Conservation (phyloP, 2,113 vertebrate species). For the Tetrax tetrax region DNA sequence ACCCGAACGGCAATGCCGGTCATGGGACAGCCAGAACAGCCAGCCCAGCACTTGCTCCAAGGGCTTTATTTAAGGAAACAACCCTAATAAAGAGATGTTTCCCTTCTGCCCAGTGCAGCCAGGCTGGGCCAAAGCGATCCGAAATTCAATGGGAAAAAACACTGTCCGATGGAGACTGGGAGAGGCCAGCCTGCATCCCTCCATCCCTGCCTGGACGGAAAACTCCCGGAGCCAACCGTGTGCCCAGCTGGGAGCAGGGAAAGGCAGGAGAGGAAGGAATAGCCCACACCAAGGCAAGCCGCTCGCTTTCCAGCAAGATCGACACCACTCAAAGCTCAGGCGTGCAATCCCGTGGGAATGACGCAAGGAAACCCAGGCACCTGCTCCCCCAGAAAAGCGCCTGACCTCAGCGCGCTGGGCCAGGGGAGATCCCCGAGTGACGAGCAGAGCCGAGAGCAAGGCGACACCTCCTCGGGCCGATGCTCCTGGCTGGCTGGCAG, state of each 20-base stretch:
- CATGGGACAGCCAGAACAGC: constrained; percentile 28
- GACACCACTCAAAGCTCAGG: neutral
- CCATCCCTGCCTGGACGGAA: rapidly evolving
- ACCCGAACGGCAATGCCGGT: neutral
- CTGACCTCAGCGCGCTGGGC: constrained; percentile 9
- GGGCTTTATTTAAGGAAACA: constrained; percentile 67
- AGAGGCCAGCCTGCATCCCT: neutral
- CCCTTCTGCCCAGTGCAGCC: neutral
- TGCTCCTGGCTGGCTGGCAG: neutral
- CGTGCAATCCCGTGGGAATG: neutral
- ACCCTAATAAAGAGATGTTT: constrained; percentile 60
- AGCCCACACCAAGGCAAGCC: neutral
- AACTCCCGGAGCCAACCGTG: rapidly evolving
- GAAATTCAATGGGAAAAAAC: neutral
- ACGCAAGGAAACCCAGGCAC: constrained; percentile 14
- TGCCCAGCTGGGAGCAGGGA: neutral
- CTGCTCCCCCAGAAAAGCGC: constrained; percentile 26
- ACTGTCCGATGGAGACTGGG: rapidly evolving
- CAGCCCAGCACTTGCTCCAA: neutral
- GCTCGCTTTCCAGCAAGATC: constrained; percentile 31
- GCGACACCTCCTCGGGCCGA: neutral
- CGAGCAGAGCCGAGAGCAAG: neutral
- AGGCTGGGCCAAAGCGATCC: neutral
- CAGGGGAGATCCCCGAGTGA: constrained; percentile 54
- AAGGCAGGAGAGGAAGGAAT: neutral